Evolutionary conservation across 1,140 invertebrate species (phyloP).

Genomic region (Cardiocondyla obscurior): DNA sequence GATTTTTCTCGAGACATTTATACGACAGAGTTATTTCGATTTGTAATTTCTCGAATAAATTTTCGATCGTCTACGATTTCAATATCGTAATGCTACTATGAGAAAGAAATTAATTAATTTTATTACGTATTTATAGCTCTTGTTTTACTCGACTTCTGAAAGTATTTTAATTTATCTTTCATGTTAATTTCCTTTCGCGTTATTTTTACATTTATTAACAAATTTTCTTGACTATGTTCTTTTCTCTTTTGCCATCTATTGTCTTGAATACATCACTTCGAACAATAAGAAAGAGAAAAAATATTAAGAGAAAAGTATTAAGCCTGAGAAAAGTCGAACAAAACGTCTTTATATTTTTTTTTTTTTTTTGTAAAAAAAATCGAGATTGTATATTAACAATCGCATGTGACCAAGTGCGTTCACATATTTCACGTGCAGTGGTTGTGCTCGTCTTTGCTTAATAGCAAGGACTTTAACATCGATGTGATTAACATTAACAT

Average conservation of each 20-base stretch:
- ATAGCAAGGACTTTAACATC: constrained; percentile 18
- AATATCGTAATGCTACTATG: not conserved
- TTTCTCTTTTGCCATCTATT: not conserved
- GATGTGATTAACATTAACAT: too few relatives aligned
- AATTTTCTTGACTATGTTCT: not conserved
- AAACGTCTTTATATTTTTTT: too few relatives aligned
- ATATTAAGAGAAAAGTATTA: too few relatives aligned
- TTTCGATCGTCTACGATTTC: not conserved
- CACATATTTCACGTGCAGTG: constrained; percentile 8
- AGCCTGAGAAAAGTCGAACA: too few relatives aligned
- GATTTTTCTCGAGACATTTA: too few relatives aligned
- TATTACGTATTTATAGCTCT: not conserved
- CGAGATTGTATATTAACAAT: constrained; percentile 8
- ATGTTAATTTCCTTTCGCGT: not conserved
- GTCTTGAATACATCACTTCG: too few relatives aligned
- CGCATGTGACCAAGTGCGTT: not conserved
- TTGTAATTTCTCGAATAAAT: not conserved
- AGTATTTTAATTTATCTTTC: not conserved
- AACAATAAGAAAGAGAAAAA: not conserved
- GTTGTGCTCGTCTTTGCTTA: constrained; percentile 11
- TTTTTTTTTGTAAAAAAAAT: constrained; percentile 4
- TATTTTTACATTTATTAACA: not conserved
- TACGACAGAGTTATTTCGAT: not conserved
- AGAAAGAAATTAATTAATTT: not conserved
- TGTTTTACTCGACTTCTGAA: not conserved